Evolutionary conservation across 2,797 vertebrate genomes (phyloP).

Genomic region (Lates japonicus): DNA sequence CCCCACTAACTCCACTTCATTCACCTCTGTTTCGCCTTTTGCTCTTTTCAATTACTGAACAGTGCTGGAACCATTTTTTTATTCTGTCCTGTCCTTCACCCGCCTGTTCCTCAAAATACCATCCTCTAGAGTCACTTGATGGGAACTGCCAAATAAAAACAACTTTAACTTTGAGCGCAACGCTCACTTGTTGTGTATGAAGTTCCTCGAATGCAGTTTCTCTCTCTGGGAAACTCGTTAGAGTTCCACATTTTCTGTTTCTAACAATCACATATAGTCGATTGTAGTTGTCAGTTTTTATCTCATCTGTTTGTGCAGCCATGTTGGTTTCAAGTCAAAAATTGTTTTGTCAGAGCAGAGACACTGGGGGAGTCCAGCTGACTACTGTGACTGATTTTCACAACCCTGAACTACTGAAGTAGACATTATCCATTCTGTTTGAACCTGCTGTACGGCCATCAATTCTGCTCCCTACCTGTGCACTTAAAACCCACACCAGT

Average conservation of each 20-base stretch:
- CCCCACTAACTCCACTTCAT: conserved; percentile 22
- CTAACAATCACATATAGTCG: background rate
- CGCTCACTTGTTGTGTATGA: background rate
- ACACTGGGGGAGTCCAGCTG: background rate
- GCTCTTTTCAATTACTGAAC: conserved; percentile 46
- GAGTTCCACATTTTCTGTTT: background rate
- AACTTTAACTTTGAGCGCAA: conserved; percentile 11
- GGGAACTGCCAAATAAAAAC: conserved; percentile 26
- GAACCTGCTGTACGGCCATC: conserved; percentile 5
- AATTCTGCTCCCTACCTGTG: background rate
- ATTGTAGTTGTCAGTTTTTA: background rate
- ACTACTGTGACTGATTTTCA: conserved; percentile 6
- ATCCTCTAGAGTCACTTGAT: conserved; percentile 24
- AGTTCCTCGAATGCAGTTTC: background rate
- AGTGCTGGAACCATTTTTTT: conserved; percentile 15
- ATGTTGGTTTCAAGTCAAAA: conserved; percentile 3
- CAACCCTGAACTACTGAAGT: conserved; percentile 11
- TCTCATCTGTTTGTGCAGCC: conserved; percentile 5
- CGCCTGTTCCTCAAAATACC: conserved; percentile 24
- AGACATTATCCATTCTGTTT: conserved; percentile 36
- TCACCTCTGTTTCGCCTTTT: conserved; percentile 23
- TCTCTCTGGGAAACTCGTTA: background rate
- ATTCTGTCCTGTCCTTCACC: conserved; percentile 22
- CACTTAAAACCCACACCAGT: background rate
- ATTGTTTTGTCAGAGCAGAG: background rate